phyloP scores from a whole-genome alignment of 2,888 invertebrate genomes.

The Tipula lateralis region DNA sequence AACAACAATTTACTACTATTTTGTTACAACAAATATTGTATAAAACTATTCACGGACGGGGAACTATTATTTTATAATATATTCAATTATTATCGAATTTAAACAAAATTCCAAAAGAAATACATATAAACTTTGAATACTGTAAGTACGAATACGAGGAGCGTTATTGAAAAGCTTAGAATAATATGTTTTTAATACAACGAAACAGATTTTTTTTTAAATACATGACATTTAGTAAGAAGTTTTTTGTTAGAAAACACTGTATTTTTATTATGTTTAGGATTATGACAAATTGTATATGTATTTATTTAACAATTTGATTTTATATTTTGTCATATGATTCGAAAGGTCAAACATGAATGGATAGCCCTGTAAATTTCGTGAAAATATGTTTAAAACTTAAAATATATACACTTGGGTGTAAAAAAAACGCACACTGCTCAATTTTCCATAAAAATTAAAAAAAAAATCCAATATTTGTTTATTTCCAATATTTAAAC shows the following conservation, averaged over 20 bases:
- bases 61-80: constrained; percentile 20
- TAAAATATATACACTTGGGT: no score
- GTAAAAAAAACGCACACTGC: no score
- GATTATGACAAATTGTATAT: background rate
- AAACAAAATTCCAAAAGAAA: background rate
- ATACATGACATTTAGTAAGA: background rate
- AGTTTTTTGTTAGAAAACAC: background rate
- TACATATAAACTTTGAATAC: background rate
- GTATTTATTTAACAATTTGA: no score
- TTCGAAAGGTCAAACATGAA: no score
- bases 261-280: background rate
- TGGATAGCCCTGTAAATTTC: no score
- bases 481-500: no score
- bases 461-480: no score
- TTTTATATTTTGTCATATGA: no score
- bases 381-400: no score
- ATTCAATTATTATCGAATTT: constrained; percentile 29
- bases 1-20: background rate
- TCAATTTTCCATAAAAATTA: no score
- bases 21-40: background rate
- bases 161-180: background rate
- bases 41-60: constrained; percentile 14
- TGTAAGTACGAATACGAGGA: background rate
- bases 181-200: background rate
- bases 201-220: background rate